These are phyloP conservation scores for Busseola fusca DNA, from an alignment of 2,888 invertebrate genomes.

Conservation along the genomic window DNA sequence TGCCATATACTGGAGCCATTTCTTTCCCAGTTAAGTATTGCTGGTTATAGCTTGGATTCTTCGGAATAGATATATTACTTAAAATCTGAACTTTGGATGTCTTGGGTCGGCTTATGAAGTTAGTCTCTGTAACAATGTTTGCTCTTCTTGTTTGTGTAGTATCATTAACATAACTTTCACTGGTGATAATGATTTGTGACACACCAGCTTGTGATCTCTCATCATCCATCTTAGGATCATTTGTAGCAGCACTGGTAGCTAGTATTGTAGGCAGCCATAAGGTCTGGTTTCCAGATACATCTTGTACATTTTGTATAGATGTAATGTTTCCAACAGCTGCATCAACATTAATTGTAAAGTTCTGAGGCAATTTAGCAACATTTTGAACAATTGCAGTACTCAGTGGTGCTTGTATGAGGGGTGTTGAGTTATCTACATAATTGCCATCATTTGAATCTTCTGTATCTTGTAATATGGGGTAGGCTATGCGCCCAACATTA, in stretches of 20 bases:
- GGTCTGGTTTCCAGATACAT: slow-evolving; percentile 82
- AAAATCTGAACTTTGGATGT: slow-evolving; percentile 86
- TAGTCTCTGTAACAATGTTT: slow-evolving; percentile 83
- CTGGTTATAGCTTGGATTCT: slow-evolving; percentile 81
- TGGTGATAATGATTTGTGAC: slow-evolving; percentile 86
- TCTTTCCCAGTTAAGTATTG: slow-evolving; percentile 82
- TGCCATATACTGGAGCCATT: slow-evolving; percentile 79
- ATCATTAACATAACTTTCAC: slow-evolving; percentile 84
- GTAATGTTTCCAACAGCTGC: slow-evolving; percentile 84
- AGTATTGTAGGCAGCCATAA: slow-evolving; percentile 86
- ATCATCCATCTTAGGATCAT: slow-evolving; percentile 80
- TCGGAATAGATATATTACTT: slow-evolving; percentile 86
- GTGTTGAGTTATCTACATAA: slow-evolving; percentile 82
- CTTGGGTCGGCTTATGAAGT: slow-evolving; percentile 80
- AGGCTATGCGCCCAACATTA: slow-evolving; percentile 80
- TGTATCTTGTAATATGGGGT: slow-evolving; percentile 82
- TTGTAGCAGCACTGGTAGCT: slow-evolving; percentile 77
- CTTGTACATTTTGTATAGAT: slow-evolving; percentile 86
- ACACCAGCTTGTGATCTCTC: slow-evolving; percentile 79
- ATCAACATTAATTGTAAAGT: slow-evolving; percentile 87
- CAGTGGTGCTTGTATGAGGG: slow-evolving; percentile 82
- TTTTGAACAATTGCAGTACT: slow-evolving; percentile 85
- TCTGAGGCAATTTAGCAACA: slow-evolving; percentile 85
- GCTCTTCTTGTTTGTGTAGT: slow-evolving; percentile 76
- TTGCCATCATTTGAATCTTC: slow-evolving; percentile 82